Percentiles rank a stretch among this genome's conserved stretches.
These are phyloP conservation scores for Lophochroa leadbeateri DNA, from an alignment of 2,113 vertebrate species.

Conservation along the genomic window DNA sequence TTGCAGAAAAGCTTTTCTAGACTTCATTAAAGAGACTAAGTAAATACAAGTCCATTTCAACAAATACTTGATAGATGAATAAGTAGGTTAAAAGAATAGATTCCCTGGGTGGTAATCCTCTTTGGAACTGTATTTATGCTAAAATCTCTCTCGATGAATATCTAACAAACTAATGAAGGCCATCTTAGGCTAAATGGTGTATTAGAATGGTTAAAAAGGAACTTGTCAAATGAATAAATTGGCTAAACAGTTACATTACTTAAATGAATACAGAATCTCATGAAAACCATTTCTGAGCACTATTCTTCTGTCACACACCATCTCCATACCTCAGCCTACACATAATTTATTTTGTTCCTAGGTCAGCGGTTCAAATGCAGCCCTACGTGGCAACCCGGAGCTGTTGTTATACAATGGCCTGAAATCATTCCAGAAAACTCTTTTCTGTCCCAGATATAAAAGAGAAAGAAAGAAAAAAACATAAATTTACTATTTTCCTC, in stretches of 20 bases:
- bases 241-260: constrained; percentile 51
- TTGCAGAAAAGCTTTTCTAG: constrained; percentile 55
- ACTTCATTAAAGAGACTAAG: constrained; percentile 30
- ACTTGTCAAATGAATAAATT: constrained; percentile 51
- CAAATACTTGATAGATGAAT: not conserved
- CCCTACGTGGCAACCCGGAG: not conserved
- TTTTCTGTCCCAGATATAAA: not conserved
- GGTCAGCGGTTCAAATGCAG: constrained; percentile 56
- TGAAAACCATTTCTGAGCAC: constrained; percentile 30
- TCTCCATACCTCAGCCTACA: constrained; percentile 45
- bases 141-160: constrained; percentile 51
- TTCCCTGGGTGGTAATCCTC: constrained; percentile 37
- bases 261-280: constrained; percentile 56
- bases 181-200: constrained; percentile 52
- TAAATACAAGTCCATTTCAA: constrained; percentile 40
- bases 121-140: constrained; percentile 62
- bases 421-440: not conserved
- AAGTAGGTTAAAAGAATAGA: constrained; percentile 37
- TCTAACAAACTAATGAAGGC: constrained; percentile 58
- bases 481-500: not conserved
- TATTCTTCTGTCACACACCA: constrained; percentile 58
- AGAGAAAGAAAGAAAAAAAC: not conserved
- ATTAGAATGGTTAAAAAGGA: constrained; percentile 60
- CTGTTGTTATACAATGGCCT: not conserved
- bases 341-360: constrained; percentile 49